Conservation (phyloP, 2,888 invertebrate species). For the Drosophila nigricruria region DNA sequence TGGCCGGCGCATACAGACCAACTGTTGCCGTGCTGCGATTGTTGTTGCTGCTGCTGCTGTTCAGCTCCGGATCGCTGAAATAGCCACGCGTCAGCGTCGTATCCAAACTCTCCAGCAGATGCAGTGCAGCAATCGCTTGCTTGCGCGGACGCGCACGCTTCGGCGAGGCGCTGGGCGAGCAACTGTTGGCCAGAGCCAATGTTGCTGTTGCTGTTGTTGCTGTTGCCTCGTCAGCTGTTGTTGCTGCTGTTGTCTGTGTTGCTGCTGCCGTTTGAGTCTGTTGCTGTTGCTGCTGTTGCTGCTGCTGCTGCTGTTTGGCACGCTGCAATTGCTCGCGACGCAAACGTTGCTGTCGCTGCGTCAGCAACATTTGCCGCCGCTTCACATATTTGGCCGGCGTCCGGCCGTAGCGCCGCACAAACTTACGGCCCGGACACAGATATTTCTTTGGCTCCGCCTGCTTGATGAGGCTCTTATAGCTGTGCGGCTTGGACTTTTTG, state of each 20-base stretch:
- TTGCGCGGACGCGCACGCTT: slow-evolving; percentile 71
- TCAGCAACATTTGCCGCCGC: slow-evolving; percentile 82
- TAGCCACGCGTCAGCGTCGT: slow-evolving; percentile 83
- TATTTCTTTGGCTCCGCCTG: slow-evolving; percentile 85
- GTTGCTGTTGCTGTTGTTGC: neutral
- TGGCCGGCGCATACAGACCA: slow-evolving; percentile 54
- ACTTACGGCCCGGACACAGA: slow-evolving; percentile 82
- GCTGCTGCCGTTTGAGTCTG: slow-evolving; percentile 31
- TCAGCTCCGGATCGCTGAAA: slow-evolving; percentile 84
- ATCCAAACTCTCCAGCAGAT: slow-evolving; percentile 79
- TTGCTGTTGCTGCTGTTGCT: slow-evolving; percentile 35
- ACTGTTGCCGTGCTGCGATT: slow-evolving; percentile 29
- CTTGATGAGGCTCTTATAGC: slow-evolving; percentile 85
- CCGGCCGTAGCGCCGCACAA: slow-evolving; percentile 81
- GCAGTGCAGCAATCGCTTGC: slow-evolving; percentile 70
- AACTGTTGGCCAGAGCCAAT: slow-evolving; percentile 20
- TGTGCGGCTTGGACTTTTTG: slow-evolving; percentile 83
- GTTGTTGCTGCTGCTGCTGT: slow-evolving; percentile 48
- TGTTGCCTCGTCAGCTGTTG: slow-evolving; percentile 6
- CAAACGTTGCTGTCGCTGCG: slow-evolving; percentile 81
- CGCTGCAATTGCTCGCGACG: slow-evolving; percentile 72
- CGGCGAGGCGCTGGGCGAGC: slow-evolving; percentile 72
- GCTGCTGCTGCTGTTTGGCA: slow-evolving; percentile 67
- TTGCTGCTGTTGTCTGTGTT: slow-evolving; percentile 33
- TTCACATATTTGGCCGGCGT: slow-evolving; percentile 72